phyloP scores from a whole-genome alignment of 2,113 vertebrate species.

The rabbit (Oryctolagus cuniculus) region mOryCun1.1 NC_091449.1:14109501-14110000 shows the following conservation, averaged over 20 bases:
- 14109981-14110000: slow-evolving; percentile 89
- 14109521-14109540: slow-evolving; percentile 79
- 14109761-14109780: slow-evolving; percentile 49
- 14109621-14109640: slow-evolving; percentile 74
- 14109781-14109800: slow-evolving; percentile 65
- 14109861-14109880: slow-evolving; percentile 90
- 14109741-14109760: fast-evolving
- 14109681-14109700: slow-evolving; percentile 23
- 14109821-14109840: slow-evolving; percentile 82
- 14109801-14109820: slow-evolving; percentile 72
- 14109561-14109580: background rate
- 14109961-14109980: slow-evolving; percentile 87
- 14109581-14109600: slow-evolving; percentile 78
- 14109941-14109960: slow-evolving; percentile 37
- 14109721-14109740: slow-evolving; percentile 84
- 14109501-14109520: slow-evolving; percentile 80
- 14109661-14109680: slow-evolving; percentile 82
- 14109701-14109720: slow-evolving; percentile 78
- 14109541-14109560: slow-evolving; percentile 72
- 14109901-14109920: slow-evolving; percentile 92
- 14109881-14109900: slow-evolving; percentile 89
- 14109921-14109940: slow-evolving; percentile 83
- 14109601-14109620: slow-evolving; percentile 85
- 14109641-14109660: slow-evolving; percentile 69
- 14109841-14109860: slow-evolving; percentile 85